Evolutionary conservation across 2,888 invertebrate genomes (phyloP), one percentile per base, ranked within the genome.

Genomic region (Autographa gamma): DNA sequence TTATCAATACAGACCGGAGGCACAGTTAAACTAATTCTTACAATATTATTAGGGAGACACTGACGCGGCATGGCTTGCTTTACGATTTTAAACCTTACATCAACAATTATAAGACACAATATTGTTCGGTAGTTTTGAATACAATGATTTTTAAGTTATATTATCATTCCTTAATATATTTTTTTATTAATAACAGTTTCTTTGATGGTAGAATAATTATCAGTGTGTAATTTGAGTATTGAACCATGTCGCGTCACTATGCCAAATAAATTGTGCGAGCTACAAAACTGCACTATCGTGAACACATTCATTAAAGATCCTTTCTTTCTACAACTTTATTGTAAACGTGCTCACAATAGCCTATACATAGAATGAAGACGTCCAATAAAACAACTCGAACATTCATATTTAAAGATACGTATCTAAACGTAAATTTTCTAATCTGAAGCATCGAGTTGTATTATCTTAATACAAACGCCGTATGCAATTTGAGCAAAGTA

Each of bases 351-450:
- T 60, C n/a, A 60, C 18, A 60, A 34, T 60, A n/a, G n/a, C 3
- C 11, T n/a, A 60, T 34, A 43, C 63, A 76, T 76, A 66, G 63
- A 59, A 63, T 38, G 16, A 76, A 76, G 76, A 76, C 76, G 80
- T 62, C 59, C 16, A 63, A 18, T 16, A 1, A 18, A 54, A 62
- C 58, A 38, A 54, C 52, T n/a, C 60, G 16, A 19, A 34, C 54
- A 58, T 54, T 59, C 43, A 16, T 31, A 52, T 25, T 63, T 34
- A 13, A 18, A 52, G 48, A 25, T 9, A 60, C 52, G 5, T 25
- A 25, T 25, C 25, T 25, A 31, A 25, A n/a, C n/a, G 18, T 54
- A 8, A 6, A 11, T 54, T 54, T 19, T 19, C 8, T 13, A 43
- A 52, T 32, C 14, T 18, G 14, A 56, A 60, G 25, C 31, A 16